Conservation (phyloP, 2,888 invertebrate genomes). For the Stratiomys singularior region DNA sequence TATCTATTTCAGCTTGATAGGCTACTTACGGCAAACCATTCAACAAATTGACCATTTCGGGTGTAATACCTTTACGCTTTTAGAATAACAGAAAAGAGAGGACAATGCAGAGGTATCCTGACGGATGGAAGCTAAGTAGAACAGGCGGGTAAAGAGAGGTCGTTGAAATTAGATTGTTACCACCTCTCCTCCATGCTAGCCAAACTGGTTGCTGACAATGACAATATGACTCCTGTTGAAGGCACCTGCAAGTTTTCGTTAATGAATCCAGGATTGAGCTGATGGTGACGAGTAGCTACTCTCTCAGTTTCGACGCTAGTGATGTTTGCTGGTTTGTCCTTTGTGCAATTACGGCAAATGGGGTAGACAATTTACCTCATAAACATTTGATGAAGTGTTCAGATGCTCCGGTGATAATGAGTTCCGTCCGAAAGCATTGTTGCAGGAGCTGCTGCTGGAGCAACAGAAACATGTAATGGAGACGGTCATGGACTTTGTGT, state of each 20-base stretch:
- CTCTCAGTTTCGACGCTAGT: neutral
- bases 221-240: neutral
- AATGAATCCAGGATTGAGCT: neutral
- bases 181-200: neutral
- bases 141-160: neutral
- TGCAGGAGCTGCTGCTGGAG: neutral
- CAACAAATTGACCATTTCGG: conserved; percentile 11
- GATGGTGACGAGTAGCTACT: neutral
- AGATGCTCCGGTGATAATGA: neutral
- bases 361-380: conserved; percentile 9
- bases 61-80: neutral
- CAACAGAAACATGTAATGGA: neutral
- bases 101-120: no score
- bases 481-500: neutral
- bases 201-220: neutral
- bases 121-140: neutral
- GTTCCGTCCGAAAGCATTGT: neutral
- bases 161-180: neutral
- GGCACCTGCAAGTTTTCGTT: neutral
- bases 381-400: conserved; percentile 20
- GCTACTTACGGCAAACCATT: conserved; percentile 10
- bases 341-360: conserved; percentile 1
- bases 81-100: no score
- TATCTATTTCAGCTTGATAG: neutral
- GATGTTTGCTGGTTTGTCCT: neutral